Base-by-base conservation (phyloP, 2,888 invertebrate species). In the Apotomis capreana region DNA sequence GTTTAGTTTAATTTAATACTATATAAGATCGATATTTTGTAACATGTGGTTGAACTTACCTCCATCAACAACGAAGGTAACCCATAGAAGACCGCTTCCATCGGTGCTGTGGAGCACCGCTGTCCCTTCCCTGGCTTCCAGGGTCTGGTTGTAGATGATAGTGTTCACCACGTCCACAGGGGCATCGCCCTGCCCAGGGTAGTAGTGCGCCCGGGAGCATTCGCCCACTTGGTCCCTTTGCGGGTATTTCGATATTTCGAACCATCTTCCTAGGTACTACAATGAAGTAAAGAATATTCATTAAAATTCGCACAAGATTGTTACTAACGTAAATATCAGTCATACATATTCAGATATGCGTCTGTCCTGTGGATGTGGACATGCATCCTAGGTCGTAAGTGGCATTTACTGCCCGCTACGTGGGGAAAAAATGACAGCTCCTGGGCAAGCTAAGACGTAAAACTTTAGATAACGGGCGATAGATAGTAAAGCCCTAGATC, bases 221-320 rank as follows among this genome's bases (percentile, higher is more conserved):
- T 75, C 59, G 36, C 79, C 76, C 9, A 55, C 72, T 62, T 76
- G 71, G 37, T 75, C 76, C 5, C 63, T 59, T 71, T 78, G 74
- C 36, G 77, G 76, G 58, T 75, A 76, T 36, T 76, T 73, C 9
- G 75, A 64, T 5, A 77, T 67, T 68, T 79, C 77, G 67, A 75
- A 78, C 78, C 77, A 79, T 52, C 72, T 75, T 61, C 75, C 82
- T 68, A 74, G 74, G 64, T 73, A 82, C 81, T 76, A 76, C 68
- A 70, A 65, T 26, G 26, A n/a, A 46, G 15, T 26, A 51, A 63
- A 26, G 0, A 10, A 36, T 0, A n/a, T 40, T 67, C 49, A 9
- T 3, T 49, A 3, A 40, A 5, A 40, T 40, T 3, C 3, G 1
- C 4, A 40, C 5, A 6, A 40, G 5, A 40, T 40, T 6, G 5